Evolutionary conservation across 2,113 vertebrate genomes (phyloP), one percentile per base, ranked within the genome.

Genomic region (Phaethornis superciliosus): DNA sequence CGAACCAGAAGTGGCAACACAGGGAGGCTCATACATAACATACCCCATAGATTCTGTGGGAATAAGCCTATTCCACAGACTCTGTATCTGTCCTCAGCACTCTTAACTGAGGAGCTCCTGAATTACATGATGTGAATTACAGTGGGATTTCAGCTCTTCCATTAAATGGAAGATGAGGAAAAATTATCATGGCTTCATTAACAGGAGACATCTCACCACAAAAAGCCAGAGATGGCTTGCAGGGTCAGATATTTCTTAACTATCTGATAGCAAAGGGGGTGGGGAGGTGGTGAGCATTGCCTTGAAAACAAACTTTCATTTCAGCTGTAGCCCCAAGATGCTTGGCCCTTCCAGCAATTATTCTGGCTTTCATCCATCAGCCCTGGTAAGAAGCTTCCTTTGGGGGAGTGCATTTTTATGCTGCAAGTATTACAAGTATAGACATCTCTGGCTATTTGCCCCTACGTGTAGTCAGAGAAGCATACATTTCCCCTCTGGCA

Each of bases 351-450:
- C 94, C 87, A 78, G 70, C 78, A 94, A 77, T 92, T 89, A 93
- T 85, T 70, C 89, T 94, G 94, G 96, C 94, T 81, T 60, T 78
- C 7, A 18, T 89, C 93, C 96, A 95, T 65, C 67, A 88, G 90
- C 70, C 94, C 92, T 95, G 93, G 92, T 92, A 96, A 97, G 86
- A 93, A 88, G 92, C 67, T 90, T 97, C 93, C 88, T 94, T 88
- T 94, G 75, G 70, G 47, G 69, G 68, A 88, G 80, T 82, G 58
- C 76, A 69, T 59, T 89, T 96, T 91, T 77, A 62, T 69, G 78
- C 81, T 91, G 72, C 80, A 82, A 89, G 68, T 69, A 63, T 62
- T 85, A 82, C 35, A 81, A 56, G 32, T 46, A 37, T 23, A 64
- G 7, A 3, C 28, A 58, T 75, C 46, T 70, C 16, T 20, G n/a